phyloP scores from a whole-genome alignment of 30 jellyfish, hydroid and myxozoan genomes.

The Pseudorhiza aurosa region DNA sequence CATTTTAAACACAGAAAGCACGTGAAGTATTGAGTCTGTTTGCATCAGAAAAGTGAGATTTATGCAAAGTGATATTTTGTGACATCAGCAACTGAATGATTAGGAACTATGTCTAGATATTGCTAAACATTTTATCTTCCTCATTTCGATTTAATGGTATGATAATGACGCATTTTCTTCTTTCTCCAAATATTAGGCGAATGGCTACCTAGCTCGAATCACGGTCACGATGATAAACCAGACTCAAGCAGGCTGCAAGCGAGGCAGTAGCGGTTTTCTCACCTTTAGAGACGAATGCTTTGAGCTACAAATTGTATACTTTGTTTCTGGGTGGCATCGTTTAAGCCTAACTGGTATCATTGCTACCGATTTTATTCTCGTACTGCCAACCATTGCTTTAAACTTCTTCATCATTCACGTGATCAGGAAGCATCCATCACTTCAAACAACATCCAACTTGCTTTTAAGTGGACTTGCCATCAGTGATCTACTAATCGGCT shows the following conservation, averaged over 20 bases:
- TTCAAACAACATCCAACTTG: conserved; percentile 18
- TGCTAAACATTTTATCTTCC: no score
- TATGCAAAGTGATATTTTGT: no score
- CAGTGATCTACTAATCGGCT: conserved; percentile 19
- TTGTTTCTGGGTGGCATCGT: conserved; percentile 47
- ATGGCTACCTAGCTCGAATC: no score
- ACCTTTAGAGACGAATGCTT: conserved; percentile 27
- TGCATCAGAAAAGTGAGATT: no score
- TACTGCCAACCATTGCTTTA: neutral
- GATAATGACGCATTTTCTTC: no score
- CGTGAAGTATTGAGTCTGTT: no score
- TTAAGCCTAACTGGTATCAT: conserved; percentile 38
- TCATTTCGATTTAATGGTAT: no score
- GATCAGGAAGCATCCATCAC: conserved; percentile 28
- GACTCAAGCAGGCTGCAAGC: no score
- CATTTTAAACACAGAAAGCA: no score
- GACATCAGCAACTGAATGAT: no score
- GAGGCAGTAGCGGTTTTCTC: conserved; percentile 1
- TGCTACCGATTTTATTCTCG: neutral
- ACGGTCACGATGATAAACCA: no score
- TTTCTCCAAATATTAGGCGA: neutral
- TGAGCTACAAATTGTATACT: conserved; percentile 24
- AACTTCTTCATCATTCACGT: conserved; percentile 15
- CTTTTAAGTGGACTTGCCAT: conserved; percentile 25
- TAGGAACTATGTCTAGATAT: no score